Conservation (phyloP, 1,140 invertebrate genomes). For the Platorchestia sp. region DNA sequence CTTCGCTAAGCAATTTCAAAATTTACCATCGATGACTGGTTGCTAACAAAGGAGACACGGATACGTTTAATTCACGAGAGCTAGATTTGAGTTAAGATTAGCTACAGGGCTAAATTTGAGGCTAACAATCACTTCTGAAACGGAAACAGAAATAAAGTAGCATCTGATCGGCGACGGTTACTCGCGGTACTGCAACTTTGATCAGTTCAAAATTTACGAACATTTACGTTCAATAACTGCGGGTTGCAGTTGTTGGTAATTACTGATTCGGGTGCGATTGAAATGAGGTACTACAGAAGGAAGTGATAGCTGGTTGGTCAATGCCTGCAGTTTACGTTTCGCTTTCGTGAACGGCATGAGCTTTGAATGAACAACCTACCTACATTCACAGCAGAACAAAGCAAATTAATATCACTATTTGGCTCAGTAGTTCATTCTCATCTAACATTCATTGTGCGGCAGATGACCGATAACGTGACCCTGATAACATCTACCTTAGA, state of each 20-base stretch:
- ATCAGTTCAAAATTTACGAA: background rate
- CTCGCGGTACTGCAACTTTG: background rate
- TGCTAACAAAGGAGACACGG: background rate
- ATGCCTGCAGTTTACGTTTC: background rate
- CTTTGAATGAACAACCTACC: background rate
- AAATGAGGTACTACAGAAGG: background rate
- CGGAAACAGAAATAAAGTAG: background rate
- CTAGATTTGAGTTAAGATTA: background rate
- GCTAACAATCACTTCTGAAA: background rate
- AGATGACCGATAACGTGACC: no score
- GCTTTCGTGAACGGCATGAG: background rate
- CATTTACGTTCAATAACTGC: background rate
- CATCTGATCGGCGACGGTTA: background rate
- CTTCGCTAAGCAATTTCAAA: background rate
- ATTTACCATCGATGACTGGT: background rate
- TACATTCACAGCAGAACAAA: background rate
- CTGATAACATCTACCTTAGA: no score
- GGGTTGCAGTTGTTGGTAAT: background rate
- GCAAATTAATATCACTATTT: background rate
- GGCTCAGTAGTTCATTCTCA: background rate
- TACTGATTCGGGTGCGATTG: background rate
- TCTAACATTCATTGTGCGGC: background rate
- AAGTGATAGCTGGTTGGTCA: background rate
- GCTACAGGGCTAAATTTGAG: background rate
- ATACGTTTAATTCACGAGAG: background rate